Evolutionary conservation across 2,888 invertebrate genomes (phyloP), one percentile per base, ranked within the genome.

Genomic region (Adelphocoris suturalis): DNA sequence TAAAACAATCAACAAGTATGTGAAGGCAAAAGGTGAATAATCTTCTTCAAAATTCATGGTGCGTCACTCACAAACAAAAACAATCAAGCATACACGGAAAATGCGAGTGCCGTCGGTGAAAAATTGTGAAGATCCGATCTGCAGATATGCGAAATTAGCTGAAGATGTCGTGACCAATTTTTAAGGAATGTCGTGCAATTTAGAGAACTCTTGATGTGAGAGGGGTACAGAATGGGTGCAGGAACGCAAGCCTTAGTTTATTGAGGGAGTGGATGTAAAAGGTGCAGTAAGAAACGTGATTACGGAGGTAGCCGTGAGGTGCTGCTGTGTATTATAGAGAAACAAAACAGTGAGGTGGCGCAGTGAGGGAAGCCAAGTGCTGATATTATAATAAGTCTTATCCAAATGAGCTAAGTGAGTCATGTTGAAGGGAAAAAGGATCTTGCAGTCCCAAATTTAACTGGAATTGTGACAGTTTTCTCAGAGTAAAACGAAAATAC

Each of bases 51-150:
- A 68, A 68, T 4, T 68, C 46, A 46, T 47, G 78, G 78, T 78
- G 76, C 76, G 7, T 78, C 46, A 46, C 78, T 78, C 47, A 68
- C 78, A 78, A 78, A 76, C 28, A 76, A 76, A 28, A 27, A 47
- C 78, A 47, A 46, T 78, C 37, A 78, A 78, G 47, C 78, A 78
- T 46, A 46, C 37, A 78, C 78, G 68, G 68, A 23, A 68, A 23
- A 68, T 68, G 27, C 68, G 23, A 68, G 68, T 68, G 68, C 23
- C 68, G 68, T 23, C 68, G 27, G 12, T 19, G 68, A 52, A 23
- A 23, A 68, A 23, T 68, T n/a, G 4, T 23, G 27, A 68, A 68
- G 68, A 68, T 23, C 23, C 68, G 12, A 68, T 23, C 68, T 68
- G 68, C 68, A 23, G n/a, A 14, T n/a, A 57, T 14, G 19, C 61